Percentiles rank a stretch among this genome's conserved stretches.
Evolutionary conservation across 2,888 invertebrate genomes (phyloP).

Genomic region (Hedychridium roseum): DNA sequence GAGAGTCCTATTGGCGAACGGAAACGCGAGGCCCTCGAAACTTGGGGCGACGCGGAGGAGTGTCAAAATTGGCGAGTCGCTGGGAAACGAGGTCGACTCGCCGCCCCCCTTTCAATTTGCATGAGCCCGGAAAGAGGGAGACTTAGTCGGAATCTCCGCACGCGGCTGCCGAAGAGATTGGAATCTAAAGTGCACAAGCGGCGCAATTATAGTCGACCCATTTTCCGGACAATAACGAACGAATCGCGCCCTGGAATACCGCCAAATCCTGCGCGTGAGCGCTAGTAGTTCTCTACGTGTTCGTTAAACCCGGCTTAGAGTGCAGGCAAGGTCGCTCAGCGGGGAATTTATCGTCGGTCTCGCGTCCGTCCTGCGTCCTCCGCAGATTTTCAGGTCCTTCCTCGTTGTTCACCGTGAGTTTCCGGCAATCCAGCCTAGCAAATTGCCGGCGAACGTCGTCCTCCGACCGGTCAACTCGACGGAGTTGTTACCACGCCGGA

Average conservation of each 20-base stretch:
- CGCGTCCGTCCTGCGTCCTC: no score
- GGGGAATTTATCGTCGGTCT: slow-evolving; percentile 22
- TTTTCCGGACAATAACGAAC: slow-evolving; percentile 60
- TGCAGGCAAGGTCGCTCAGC: slow-evolving; percentile 51
- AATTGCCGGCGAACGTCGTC: no score
- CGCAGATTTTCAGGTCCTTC: no score
- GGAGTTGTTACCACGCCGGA: no score
- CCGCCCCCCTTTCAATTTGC: background rate
- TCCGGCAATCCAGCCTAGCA: no score
- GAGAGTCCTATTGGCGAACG: background rate
- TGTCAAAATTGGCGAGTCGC: background rate
- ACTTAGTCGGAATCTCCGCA: background rate
- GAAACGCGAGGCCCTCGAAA: background rate
- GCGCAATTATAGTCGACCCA: slow-evolving; percentile 60
- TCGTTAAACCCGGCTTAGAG: slow-evolving; percentile 59
- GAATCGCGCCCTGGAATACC: slow-evolving; percentile 52
- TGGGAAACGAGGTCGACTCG: no score
- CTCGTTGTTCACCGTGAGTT: no score
- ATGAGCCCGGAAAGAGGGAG: background rate
- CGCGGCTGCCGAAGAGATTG: slow-evolving; percentile 25
- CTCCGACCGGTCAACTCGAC: no score
- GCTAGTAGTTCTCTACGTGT: no score
- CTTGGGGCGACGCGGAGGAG: background rate
- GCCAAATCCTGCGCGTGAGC: slow-evolving; percentile 56
- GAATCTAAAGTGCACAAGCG: slow-evolving; percentile 33